Evolutionary conservation across 2,797 vertebrate genomes (phyloP).

Genomic region (Cossypha niveicapilla): DNA sequence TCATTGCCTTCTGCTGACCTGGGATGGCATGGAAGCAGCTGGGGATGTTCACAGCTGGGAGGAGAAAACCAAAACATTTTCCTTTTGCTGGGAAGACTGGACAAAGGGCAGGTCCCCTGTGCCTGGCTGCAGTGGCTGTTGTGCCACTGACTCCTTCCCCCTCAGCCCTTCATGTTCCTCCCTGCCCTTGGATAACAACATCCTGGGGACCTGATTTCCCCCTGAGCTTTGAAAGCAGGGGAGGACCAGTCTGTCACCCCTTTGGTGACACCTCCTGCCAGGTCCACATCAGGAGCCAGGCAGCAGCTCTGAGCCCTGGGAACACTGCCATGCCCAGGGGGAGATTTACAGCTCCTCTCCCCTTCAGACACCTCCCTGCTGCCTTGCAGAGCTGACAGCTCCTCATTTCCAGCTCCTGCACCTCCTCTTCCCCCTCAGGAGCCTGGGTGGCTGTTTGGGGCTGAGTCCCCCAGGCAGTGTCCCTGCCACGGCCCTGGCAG

Average conservation of each 20-base stretch:
- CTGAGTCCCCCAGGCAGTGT: background rate
- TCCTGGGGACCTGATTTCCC: background rate
- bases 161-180: background rate
- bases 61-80: background rate
- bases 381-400: background rate
- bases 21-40: background rate
- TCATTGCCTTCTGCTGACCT: background rate
- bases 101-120: fast-evolving
- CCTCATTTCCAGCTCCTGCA: background rate
- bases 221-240: background rate
- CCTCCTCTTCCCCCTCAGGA: background rate
- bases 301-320: background rate
- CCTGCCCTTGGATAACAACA: background rate
- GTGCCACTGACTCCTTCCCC: background rate
- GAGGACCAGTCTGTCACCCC: background rate
- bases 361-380: background rate
- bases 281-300: background rate
- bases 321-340: background rate
- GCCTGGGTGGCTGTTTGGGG: background rate
- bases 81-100: background rate
- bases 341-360: background rate
- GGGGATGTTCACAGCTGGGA: background rate
- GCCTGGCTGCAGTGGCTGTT: fast-evolving
- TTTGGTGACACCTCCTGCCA: background rate
- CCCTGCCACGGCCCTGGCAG: background rate